Base-by-base conservation (phyloP, 2,113 vertebrate genomes). In the Nansenia antarctica region DNA sequence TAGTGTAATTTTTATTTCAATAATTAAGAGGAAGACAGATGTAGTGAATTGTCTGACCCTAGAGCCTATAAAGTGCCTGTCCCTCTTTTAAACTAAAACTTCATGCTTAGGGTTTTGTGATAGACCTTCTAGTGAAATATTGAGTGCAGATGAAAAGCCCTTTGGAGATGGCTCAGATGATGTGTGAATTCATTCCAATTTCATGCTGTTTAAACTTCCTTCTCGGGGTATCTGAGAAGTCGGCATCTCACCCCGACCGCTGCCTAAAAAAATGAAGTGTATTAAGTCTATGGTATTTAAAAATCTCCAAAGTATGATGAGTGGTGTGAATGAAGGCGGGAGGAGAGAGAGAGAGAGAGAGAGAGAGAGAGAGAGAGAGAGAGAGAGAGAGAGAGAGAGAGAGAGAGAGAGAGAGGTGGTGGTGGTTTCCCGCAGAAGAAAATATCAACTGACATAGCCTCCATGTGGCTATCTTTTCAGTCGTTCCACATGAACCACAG, bases 161-260 rank as follows among this genome's bases (percentile, higher is more conserved):
- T 29, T 39, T 47, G 22, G 42, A 60, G 29, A 69, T 69, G 42
- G 29, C 24, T 52, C 29, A 52, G 55, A 22, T 47, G 34, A 67
- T 60, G 35, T 69, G 67, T 69, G 57, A 69, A 69, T 69, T 69
- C 67, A 69, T 31, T 61, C 57, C 67, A 69, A 69, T 69, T 61
- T 69, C 55, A 61, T 61, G 42, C 67, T 52, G 29, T 68, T 68
- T 68, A 68, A 68, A 59, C 67, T 60, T 53, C 49, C 49, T 26
- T 60, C 32, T 34, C 27, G 5, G 32, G 58, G 31, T 22, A 35
- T 22, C 32, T 29, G 12, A 31, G 12, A 57, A 18, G 37, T 24
- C 65, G 32, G 34, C 29, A 12, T 54, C 37, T 35, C 39, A 49
- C 5, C 20, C 39, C 2, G 27, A 9, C 57, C 31, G 52, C 0